Percentiles rank a stretch among this genome's conserved stretches.
These are phyloP conservation scores for Chrysocyon brachyurus DNA, from an alignment of 2,797 vertebrate species.

Conservation along the genomic window DNA sequence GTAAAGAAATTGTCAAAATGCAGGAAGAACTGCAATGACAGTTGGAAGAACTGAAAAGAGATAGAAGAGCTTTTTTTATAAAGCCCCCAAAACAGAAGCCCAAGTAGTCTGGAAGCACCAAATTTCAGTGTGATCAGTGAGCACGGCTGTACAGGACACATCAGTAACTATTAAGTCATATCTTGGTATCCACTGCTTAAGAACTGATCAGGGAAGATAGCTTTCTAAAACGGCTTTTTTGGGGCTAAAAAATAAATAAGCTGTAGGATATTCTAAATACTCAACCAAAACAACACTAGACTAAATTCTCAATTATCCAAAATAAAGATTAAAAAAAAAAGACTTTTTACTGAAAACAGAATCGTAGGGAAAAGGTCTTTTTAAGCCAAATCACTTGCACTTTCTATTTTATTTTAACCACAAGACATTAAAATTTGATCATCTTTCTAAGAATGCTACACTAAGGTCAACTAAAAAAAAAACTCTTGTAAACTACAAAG, in stretches of 20 bases:
- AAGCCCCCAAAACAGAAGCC: not conserved
- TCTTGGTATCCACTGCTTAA: not conserved
- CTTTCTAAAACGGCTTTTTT: constrained; percentile 32
- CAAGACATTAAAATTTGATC: not conserved
- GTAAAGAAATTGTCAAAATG: not conserved
- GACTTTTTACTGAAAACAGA: constrained; percentile 29
- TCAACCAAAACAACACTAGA: not conserved
- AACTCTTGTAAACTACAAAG: not conserved
- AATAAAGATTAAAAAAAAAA: not conserved
- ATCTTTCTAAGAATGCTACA: constrained; percentile 23
- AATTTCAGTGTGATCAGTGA: not conserved
- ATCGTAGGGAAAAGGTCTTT: not conserved
- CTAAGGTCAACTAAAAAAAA: constrained; percentile 12
- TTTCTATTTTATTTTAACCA: constrained; percentile 52
- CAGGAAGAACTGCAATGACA: not conserved
- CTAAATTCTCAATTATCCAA: constrained; percentile 45
- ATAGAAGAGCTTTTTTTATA: not conserved
- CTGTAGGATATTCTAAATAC: constrained; percentile 10
- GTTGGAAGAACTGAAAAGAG: not conserved
- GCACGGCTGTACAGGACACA: not conserved
- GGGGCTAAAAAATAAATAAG: constrained; percentile 38
- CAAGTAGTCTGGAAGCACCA: not conserved
- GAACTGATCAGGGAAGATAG: not conserved
- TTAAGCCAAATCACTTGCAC: constrained; percentile 11
- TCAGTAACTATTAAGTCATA: not conserved